Evolutionary conservation across 2,113 vertebrate species (phyloP), one percentile per base, ranked within the genome.

Genomic region (Coryphaenoides rupestris): DNA sequence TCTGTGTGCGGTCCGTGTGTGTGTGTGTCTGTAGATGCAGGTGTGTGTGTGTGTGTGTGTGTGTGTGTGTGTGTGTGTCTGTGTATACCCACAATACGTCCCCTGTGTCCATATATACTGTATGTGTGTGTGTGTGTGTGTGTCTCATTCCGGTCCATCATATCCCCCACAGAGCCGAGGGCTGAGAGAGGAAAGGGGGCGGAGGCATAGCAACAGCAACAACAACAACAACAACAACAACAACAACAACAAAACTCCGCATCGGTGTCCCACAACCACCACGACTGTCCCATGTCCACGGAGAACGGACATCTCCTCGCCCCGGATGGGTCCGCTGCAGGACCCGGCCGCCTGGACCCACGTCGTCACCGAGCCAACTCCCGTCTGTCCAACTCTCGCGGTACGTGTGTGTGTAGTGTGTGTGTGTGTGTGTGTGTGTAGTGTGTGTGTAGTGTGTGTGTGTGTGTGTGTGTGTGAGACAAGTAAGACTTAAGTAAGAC

Each of bases 241-340:
- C n/a, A n/a, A n/a, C n/a, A n/a, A n/a, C n/a, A n/a, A n/a, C n/a
- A n/a, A n/a, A n/a, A n/a, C n/a, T n/a, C n/a, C n/a, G 22, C 59
- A 58, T 68, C 58, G 69, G 75, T 68, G 73, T 50, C 82, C 85
- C 55, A 15, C 28, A 5, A 33, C 70, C 55, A 84, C 89, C 87
- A 88, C 86, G 79, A 77, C 88, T 92, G 91, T 93, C 93, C 92
- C 93, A 98, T 98, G 96, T 98, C 96, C 93, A 87, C 90, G 87
- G 92, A 89, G 88, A 91, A 84, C 47, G 92, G n/a, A n/a, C n/a
- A n/a, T n/a, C n/a, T 92, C 79, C 88, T 86, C 74, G 78, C 90
- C 80, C 86, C 91, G 88, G 89, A 90, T 70, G 91, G 92, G 92
- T 93, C 93, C 87, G 89, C 77, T 63, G 90, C 91, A 90, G 92